These are phyloP conservation scores for Platyscapa corneri DNA, from an alignment of 1,140 invertebrate species.

Conservation along the genomic window DNA sequence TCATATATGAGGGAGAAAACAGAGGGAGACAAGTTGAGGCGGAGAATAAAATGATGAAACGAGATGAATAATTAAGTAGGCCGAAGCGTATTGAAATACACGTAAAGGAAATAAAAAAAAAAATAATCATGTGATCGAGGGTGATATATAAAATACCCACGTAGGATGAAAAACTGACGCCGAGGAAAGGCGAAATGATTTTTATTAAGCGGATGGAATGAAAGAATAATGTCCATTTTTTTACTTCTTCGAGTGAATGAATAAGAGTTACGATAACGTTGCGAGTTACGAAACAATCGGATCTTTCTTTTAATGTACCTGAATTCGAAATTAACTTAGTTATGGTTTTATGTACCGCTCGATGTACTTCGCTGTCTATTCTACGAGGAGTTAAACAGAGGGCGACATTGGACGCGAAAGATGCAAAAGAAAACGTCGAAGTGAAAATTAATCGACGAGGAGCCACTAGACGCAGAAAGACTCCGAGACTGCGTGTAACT, in stretches of 20 bases:
- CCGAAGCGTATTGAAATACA: not conserved
- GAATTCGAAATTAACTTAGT: slow-evolving; percentile 27
- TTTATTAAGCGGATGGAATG: not conserved
- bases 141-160: not conserved
- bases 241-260: not conserved
- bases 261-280: not conserved
- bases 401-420: not conserved
- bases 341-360: not conserved
- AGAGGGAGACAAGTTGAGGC: slow-evolving; percentile 24
- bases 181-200: not conserved
- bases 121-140: not conserved
- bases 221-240: not conserved
- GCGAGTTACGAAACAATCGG: not conserved
- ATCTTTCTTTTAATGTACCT: slow-evolving; percentile 42
- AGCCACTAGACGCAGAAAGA: not conserved
- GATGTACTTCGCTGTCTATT: no score
- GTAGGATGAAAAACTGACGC: not conserved
- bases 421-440: not conserved
- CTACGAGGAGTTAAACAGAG: not conserved
- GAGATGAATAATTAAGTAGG: slow-evolving; percentile 21
- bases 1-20: slow-evolving; percentile 46
- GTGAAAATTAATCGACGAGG: not conserved
- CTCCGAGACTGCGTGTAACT: not conserved
- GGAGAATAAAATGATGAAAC: slow-evolving; percentile 37
- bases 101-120: slow-evolving; percentile 6